Base-by-base conservation (phyloP, 2,113 vertebrate genomes). In the Pardalotus punctatus region DNA sequence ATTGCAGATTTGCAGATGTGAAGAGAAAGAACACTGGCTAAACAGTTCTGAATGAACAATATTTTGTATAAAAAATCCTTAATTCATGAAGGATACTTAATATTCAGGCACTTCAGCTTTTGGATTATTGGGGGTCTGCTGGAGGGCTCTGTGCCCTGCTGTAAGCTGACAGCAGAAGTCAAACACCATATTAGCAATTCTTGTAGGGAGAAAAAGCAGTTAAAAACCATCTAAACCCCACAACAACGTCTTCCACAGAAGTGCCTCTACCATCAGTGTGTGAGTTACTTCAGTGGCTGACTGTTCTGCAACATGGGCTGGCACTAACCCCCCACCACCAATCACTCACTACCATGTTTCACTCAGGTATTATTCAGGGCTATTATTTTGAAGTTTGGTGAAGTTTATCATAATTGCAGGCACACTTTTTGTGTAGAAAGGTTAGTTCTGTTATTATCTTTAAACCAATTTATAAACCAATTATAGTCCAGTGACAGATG, bases 391-490 rank as follows among this genome's bases (percentile, higher is more conserved):
- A 80, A 86, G 56, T 78, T 81, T 64, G 45, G 45, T 24, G 25
- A 86, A 78, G 88, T 74, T 95, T 71, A 80, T 57, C 45, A 23
- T 3, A 61, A 42, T 6, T 86, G 65, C 76, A 88, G 71, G 78
- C 29, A 19, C 11, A 18, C 16, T 53, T 83, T 91, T 67, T 45
- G 74, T 73, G 74, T 48, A 74, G 86, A 86, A 86, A 86, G 69
- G 65, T 88, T 53, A 94, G 47, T 56, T 92, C 77, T 8, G 2
- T 84, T 88, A 81, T 25, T 89, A 96, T 79, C 93, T 90, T 87
- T 60, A 88, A 95, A 62, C 60, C 88, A 90, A 78, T 92, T 96
- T 90, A 93, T 93, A 86, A 89, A 86, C 67, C 74, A 86, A 62
- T 80, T 79, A 89, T 8, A 70, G 43, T 45, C 45, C 47, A 89